Percentiles rank a stretch among this genome's conserved stretches.
phyloP scores from a whole-genome alignment of 2,113 vertebrate species.

The zebrafish (Danio rerio) region DNA sequence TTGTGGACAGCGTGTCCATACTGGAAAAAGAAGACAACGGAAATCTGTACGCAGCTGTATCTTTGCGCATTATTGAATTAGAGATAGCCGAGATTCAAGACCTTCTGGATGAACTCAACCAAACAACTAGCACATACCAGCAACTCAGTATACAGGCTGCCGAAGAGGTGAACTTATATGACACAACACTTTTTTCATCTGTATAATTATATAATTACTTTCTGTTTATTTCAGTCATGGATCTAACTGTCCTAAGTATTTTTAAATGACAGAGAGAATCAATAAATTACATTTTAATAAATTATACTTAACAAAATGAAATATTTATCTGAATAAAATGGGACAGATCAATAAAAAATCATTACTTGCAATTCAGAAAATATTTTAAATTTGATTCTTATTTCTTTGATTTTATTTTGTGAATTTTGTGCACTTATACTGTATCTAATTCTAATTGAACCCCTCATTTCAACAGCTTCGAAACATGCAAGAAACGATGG shows the following conservation, averaged over 20 bases:
- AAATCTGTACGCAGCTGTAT: conserved; percentile 67
- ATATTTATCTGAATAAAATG: too few species aligned
- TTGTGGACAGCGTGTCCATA: conserved; percentile 58
- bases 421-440: background rate
- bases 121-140: conserved; percentile 40
- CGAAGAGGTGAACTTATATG: conserved; percentile 57
- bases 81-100: conserved; percentile 68
- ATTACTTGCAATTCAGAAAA: too few species aligned
- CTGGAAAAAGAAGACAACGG: conserved; percentile 73
- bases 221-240: too few species aligned
- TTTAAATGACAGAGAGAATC: too few species aligned
- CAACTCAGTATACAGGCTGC: background rate
- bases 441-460: background rate
- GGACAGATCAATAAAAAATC: background rate
- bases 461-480: conserved; percentile 60
- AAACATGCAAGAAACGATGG: conserved; percentile 59
- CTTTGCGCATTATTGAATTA: conserved; percentile 71
- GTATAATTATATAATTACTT: too few species aligned
- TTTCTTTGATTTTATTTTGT: too few species aligned
- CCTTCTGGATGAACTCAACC: conserved; percentile 70
- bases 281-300: too few species aligned
- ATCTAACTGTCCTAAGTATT: too few species aligned
- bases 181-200: background rate
- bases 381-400: too few species aligned
- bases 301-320: too few species aligned